Conservation (phyloP, 1,140 invertebrate species). For the Drosophila sucinea region DNA sequence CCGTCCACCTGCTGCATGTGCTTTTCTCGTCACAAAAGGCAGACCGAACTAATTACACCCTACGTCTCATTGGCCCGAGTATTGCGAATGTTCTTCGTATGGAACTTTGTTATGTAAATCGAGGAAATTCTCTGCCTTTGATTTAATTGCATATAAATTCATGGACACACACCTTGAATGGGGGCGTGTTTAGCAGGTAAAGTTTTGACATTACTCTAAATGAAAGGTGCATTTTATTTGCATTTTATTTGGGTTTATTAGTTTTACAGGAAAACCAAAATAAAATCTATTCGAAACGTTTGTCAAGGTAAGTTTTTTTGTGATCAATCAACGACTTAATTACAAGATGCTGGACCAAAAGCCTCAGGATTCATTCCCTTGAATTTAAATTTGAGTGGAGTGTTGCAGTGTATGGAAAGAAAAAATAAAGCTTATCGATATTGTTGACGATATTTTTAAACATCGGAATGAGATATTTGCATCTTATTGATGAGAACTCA, state of each 20-base stretch:
- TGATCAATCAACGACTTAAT: slow-evolving; percentile 6
- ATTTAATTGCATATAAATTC: slow-evolving; percentile 21
- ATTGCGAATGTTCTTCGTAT: neutral
- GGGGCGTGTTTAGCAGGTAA: neutral
- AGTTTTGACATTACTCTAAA: slow-evolving; percentile 18
- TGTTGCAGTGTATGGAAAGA: too few species aligned
- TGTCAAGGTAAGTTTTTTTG: too few species aligned
- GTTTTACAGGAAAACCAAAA: neutral
- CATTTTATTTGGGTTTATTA: slow-evolving; percentile 7
- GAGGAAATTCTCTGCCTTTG: slow-evolving; percentile 5
- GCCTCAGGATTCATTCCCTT: neutral
- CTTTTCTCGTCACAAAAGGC: neutral
- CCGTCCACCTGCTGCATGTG: neutral
- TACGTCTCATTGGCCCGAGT: slow-evolving; percentile 51
- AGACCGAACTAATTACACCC: slow-evolving; percentile 67
- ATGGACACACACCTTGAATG: neutral
- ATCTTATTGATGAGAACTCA: too few species aligned
- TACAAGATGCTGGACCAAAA: neutral
- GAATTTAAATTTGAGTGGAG: too few species aligned
- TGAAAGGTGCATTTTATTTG: slow-evolving; percentile 33
- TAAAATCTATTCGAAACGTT: neutral
- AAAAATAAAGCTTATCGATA: too few species aligned
- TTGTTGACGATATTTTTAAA: too few species aligned
- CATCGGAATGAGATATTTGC: too few species aligned
- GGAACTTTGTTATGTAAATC: slow-evolving; percentile 65